phyloP scores from a whole-genome alignment of 2,888 invertebrate species.

The Cantharis rustica region DNA sequence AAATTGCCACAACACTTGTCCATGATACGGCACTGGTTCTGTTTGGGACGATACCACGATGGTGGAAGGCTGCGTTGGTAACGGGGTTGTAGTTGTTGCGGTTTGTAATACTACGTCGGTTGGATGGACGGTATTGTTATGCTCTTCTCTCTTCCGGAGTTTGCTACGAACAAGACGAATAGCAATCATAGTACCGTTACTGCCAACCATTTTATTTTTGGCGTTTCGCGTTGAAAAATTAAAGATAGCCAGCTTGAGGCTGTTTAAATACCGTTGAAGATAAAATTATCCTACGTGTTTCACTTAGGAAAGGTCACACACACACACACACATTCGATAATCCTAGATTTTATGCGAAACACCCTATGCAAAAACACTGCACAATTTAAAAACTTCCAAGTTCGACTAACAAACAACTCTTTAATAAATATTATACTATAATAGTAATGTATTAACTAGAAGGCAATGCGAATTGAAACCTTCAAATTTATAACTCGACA shows the following conservation, averaged over 20 bases:
- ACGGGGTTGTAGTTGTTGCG: constrained; percentile 55
- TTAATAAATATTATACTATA: background rate
- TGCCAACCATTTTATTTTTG: constrained; percentile 72
- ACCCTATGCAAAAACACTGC: background rate
- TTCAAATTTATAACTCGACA: background rate
- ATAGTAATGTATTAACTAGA: background rate
- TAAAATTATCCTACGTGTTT: background rate
- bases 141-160: constrained; percentile 84
- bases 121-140: constrained; percentile 72
- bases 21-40: constrained; percentile 66
- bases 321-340: background rate
- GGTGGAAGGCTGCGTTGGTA: constrained; percentile 42
- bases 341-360: background rate
- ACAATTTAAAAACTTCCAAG: background rate
- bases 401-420: background rate
- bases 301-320: background rate
- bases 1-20: constrained; percentile 82
- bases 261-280: constrained; percentile 9
- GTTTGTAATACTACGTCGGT: constrained; percentile 68
- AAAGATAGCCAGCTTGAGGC: constrained; percentile 54
- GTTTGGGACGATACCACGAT: constrained; percentile 49
- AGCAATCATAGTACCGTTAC: constrained; percentile 84
- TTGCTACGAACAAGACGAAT: constrained; percentile 91
- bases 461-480: background rate
- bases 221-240: constrained; percentile 47